Evolutionary conservation across 92 coral and sea anemone species (phyloP).

Genomic region (Ricordea florida): DNA sequence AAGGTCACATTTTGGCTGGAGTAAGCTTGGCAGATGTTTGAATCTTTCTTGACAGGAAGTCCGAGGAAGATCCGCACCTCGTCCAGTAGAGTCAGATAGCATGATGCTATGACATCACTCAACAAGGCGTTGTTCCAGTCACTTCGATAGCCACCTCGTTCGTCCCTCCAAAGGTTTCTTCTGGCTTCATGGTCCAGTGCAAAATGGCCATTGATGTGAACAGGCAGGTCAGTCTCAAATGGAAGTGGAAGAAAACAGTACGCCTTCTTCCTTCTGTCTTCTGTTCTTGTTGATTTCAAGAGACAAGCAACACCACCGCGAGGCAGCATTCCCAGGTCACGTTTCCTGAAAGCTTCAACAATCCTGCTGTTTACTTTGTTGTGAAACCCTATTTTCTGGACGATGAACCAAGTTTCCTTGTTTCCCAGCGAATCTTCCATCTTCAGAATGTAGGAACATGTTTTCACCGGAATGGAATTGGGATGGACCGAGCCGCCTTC

Average conservation of each 20-base stretch:
- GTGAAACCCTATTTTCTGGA: conserved; percentile 65
- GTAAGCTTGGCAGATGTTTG: background rate
- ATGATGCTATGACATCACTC: conserved; percentile 67
- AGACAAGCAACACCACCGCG: conserved; percentile 79
- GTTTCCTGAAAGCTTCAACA: conserved; percentile 21
- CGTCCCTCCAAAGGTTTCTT: conserved; percentile 67
- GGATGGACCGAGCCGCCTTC: conserved; percentile 10
- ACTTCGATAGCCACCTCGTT: conserved; percentile 61
- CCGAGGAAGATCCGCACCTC: conserved; percentile 34
- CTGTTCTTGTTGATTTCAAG: background rate
- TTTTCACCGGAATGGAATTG: conserved; percentile 35
- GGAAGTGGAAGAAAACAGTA: conserved; percentile 84
- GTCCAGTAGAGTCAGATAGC: conserved; percentile 61
- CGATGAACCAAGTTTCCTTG: conserved; percentile 64
- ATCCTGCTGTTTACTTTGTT: background rate
- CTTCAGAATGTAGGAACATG: conserved; percentile 48
- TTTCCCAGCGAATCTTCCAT: conserved; percentile 34
- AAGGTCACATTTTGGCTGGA: background rate
- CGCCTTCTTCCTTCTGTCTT: conserved; percentile 41
- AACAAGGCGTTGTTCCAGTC: conserved; percentile 68
- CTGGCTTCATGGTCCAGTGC: conserved; percentile 71
- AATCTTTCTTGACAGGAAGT: conserved; percentile 4
- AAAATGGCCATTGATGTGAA: too few relatives aligned
- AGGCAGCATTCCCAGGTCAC: conserved; percentile 75
- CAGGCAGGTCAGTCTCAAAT: conserved; percentile 59